Percentiles rank a stretch among this genome's conserved stretches.
Conservation (phyloP, 2,888 invertebrate genomes). For the Lasioglossum malachurum region DNA sequence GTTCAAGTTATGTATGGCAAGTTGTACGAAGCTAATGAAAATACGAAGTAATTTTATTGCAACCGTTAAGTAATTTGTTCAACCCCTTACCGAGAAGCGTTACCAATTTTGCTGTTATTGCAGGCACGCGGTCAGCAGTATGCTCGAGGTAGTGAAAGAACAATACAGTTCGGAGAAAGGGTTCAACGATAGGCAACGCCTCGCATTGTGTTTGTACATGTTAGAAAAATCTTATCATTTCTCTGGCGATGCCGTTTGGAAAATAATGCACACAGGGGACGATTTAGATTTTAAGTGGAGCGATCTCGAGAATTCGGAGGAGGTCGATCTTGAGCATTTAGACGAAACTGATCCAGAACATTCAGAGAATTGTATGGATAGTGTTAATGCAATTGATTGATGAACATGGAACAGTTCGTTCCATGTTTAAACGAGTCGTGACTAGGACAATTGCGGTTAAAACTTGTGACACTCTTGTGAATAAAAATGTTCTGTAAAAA, state of each 20-base stretch:
- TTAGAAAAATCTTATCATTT: constrained; percentile 91
- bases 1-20: not conserved
- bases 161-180: constrained; percentile 6
- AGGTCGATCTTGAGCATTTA: not conserved
- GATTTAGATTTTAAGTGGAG: not conserved
- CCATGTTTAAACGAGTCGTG: not conserved
- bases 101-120: not conserved
- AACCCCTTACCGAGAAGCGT: not conserved
- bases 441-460: not conserved
- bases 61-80: not conserved
- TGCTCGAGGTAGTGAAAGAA: constrained; percentile 16
- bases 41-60: not conserved
- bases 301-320: not conserved
- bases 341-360: not conserved
- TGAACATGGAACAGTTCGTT: not conserved
- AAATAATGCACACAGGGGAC: not conserved
- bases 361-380: not conserved
- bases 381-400: not conserved
- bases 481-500: not conserved
- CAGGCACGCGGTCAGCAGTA: constrained; percentile 34
- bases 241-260: constrained; percentile 90
- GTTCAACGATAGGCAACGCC: constrained; percentile 83
- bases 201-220: constrained; percentile 89
- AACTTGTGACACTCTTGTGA: not conserved
- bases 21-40: not conserved